Base-by-base conservation (phyloP, 2,888 invertebrate species). In the Chrysomela aeneicollis region DNA sequence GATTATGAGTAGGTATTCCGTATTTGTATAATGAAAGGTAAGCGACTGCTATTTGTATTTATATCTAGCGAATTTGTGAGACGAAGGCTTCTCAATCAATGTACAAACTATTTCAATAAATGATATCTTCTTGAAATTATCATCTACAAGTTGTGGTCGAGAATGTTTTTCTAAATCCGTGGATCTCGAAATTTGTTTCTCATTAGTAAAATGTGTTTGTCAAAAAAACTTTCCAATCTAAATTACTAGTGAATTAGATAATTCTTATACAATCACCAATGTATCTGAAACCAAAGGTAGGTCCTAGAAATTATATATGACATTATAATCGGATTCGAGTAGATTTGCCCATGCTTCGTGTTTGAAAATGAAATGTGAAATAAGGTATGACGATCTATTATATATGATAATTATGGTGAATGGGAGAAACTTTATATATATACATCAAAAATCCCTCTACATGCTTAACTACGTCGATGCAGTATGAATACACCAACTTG, bases 351-450 rank as follows among this genome's bases (percentile, higher is more conserved):
- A 61, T 63, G 51, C 61, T 42, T 55, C 66, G 32, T 8, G 4
- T 35, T 8, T 8, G 9, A 67, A 64, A 71, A 63, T 57, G 51
- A 58, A 51, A 63, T 54, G 61, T 53, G 57, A 64, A 59, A 61
- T 67, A 70, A 72, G 72, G 72, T 72, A 72, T 67, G 69, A 60
- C 62, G 60, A 64, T 64, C 64, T 61, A 63, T 64, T 68, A 64
- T 55, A 17, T 64, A 42, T 47, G n/a, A 55, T 26, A 21, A 49
- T 22, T 52, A 58, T 59, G 67, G 67, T 66, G 67, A 63, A 53
- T 47, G 67, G 67, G 59, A 30, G 50, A 58, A 60, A 52, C 35
- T 54, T 55, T 59, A 51, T 51, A 49, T 61, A 42, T 30, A 57
- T 22, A 15, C 12, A 15, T 42, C 4, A 10, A 15, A 42, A 10